Conservation (phyloP, 2,888 invertebrate species). For the Nebria brevicollis region DNA sequence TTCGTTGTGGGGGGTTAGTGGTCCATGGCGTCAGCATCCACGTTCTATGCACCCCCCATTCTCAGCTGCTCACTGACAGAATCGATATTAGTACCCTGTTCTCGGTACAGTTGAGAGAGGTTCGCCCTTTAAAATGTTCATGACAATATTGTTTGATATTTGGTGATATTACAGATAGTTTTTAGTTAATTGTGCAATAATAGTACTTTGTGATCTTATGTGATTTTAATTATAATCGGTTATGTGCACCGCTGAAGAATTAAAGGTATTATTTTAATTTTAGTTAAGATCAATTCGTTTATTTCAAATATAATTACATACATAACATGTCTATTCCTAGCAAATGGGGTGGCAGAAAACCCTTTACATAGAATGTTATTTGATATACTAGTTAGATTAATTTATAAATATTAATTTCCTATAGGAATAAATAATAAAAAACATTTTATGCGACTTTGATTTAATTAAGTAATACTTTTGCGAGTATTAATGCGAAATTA, state of each 20-base stretch:
- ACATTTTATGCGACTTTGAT: too few relatives aligned
- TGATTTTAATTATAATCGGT: neutral
- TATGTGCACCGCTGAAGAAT: constrained; percentile 65
- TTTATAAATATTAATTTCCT: too few relatives aligned
- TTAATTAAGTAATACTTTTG: too few relatives aligned
- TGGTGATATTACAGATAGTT: neutral
- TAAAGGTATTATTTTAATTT: constrained; percentile 59
- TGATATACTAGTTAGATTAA: too few relatives aligned
- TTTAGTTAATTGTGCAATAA: constrained; percentile 9
- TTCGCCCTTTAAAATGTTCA: neutral
- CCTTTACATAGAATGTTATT: too few relatives aligned
- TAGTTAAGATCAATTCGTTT: too few relatives aligned
- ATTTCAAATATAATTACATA: too few relatives aligned
- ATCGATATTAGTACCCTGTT: constrained; percentile 14
- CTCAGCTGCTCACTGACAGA: constrained; percentile 13
- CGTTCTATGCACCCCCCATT: neutral
- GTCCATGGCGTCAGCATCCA: neutral
- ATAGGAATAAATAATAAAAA: too few relatives aligned
- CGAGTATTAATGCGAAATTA: too few relatives aligned
- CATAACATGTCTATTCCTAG: too few relatives aligned
- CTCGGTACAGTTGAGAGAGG: neutral
- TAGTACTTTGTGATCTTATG: constrained; percentile 5
- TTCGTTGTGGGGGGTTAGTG: neutral
- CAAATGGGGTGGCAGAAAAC: too few relatives aligned
- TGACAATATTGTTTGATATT: neutral